These are phyloP conservation scores for Bembecia ichneumoniformis DNA, from an alignment of 2,888 invertebrate genomes.

Conservation along the genomic window DNA sequence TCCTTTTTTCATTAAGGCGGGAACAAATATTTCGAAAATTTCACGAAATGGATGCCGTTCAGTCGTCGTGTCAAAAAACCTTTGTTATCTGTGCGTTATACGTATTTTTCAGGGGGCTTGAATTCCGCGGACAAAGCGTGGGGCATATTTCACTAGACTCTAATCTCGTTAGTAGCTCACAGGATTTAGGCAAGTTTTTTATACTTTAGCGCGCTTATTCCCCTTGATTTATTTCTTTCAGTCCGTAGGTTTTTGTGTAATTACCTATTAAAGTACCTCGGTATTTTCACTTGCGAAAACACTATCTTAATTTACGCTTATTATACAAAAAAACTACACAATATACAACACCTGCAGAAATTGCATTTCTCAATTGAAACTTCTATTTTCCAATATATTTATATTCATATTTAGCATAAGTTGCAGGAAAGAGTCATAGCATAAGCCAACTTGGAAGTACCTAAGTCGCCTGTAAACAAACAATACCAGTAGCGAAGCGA, in stretches of 20 bases:
- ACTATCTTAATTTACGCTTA: too few relatives aligned
- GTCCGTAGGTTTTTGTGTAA: conserved; percentile 7
- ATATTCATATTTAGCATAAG: too few relatives aligned
- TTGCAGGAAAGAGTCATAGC: too few relatives aligned
- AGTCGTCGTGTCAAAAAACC: conserved; percentile 46
- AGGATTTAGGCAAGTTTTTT: conserved; percentile 44
- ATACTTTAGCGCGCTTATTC: conserved; percentile 35
- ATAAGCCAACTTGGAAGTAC: too few relatives aligned
- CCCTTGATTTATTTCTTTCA: conserved; percentile 28
- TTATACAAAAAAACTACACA: too few relatives aligned
- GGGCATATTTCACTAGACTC: conserved; percentile 56
- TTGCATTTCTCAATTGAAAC: too few relatives aligned
- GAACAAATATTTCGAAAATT: conserved; percentile 28
- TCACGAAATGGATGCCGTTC: conserved; percentile 10
- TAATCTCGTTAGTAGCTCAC: conserved; percentile 58
- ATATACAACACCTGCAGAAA: too few relatives aligned
- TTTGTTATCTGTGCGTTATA: conserved; percentile 60
- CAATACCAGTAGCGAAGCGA: too few relatives aligned
- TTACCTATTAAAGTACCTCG: background rate
- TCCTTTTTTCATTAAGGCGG: conserved; percentile 28
- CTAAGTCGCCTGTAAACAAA: too few relatives aligned
- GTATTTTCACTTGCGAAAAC: too few relatives aligned
- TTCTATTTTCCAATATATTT: too few relatives aligned
- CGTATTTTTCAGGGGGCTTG: conserved; percentile 57
- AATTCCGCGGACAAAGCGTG: conserved; percentile 55